Percentiles rank a stretch among this genome's conserved stretches.
These are phyloP conservation scores for Pedicia rivosa DNA, from an alignment of 2,888 invertebrate species.

Conservation along the genomic window DNA sequence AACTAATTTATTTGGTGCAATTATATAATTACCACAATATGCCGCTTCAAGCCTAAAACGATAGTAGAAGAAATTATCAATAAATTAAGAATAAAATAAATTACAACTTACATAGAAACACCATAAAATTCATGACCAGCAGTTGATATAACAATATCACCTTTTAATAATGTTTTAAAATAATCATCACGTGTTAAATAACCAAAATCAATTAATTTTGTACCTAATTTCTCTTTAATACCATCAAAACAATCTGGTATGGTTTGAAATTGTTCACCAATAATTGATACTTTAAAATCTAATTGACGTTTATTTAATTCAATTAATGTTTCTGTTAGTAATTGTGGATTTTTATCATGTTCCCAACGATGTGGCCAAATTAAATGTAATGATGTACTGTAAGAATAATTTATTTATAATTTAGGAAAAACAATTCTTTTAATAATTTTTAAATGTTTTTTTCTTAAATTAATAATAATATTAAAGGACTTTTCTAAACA, in stretches of 20 bases:
- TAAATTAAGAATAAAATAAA: conserved; percentile 8
- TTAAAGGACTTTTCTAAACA: no score
- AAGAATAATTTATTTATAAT: no score
- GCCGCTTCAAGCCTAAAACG: conserved; percentile 48
- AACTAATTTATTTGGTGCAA: conserved; percentile 48
- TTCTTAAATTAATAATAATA: no score
- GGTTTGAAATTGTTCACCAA: conserved; percentile 44
- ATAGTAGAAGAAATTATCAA: conserved; percentile 8
- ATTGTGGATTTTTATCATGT: conserved; percentile 56
- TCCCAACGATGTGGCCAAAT: conserved; percentile 70
- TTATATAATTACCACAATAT: conserved; percentile 49
- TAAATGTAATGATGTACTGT: conserved; percentile 41
- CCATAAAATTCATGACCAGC: conserved; percentile 64
- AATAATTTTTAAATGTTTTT: no score
- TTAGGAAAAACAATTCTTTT: no score
- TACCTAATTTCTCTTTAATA: conserved; percentile 32
- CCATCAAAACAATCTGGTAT: conserved; percentile 41
- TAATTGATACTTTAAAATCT: conserved; percentile 39
- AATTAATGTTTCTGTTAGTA: conserved; percentile 39
- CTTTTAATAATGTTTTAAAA: conserved; percentile 34
- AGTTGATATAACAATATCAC: conserved; percentile 54
- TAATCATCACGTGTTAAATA: conserved; percentile 40
- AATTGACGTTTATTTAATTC: conserved; percentile 34
- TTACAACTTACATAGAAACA: conserved; percentile 47
- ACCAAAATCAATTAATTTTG: conserved; percentile 42